These are phyloP conservation scores for Phymatocera aterrima DNA, from an alignment of 2,888 invertebrate genomes.

Conservation along the genomic window DNA sequence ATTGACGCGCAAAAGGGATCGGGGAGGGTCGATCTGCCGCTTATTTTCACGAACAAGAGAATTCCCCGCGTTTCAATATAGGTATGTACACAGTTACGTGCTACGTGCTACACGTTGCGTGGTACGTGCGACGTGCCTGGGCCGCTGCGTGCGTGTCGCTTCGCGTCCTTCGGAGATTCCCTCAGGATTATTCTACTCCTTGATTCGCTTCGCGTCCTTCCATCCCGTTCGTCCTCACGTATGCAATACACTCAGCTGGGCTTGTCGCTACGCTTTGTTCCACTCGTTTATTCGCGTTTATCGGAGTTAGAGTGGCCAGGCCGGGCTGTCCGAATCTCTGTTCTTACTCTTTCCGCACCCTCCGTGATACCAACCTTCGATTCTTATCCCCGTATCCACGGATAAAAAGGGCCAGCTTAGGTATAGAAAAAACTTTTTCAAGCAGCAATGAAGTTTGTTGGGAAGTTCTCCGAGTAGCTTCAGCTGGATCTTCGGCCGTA, in stretches of 20 bases:
- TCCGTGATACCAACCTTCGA: background rate
- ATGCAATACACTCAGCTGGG: background rate
- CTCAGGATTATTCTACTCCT: conserved; percentile 57
- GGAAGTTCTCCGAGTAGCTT: background rate
- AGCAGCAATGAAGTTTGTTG: background rate
- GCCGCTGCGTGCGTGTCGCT: conserved; percentile 57
- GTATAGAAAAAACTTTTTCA: background rate
- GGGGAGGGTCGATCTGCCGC: conserved; percentile 9
- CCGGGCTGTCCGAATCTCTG: conserved; percentile 21
- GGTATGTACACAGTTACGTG: background rate
- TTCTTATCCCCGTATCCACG: background rate
- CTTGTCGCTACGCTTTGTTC: conserved; percentile 38
- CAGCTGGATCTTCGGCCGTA: background rate
- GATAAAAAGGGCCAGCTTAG: background rate
- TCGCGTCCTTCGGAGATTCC: conserved; percentile 58
- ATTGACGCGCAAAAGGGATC: background rate
- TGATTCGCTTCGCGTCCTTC: conserved; percentile 48
- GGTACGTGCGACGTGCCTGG: background rate
- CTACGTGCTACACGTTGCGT: background rate
- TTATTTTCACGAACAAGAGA: conserved; percentile 9
- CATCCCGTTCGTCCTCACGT: conserved; percentile 2
- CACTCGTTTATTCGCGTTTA: conserved; percentile 39
- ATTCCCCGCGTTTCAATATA: background rate
- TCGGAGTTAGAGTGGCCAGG: background rate
- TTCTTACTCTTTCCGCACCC: background rate